These are phyloP conservation scores for Etheostoma cragini DNA, from an alignment of 2,113 vertebrate species.

Conservation along the genomic window DNA sequence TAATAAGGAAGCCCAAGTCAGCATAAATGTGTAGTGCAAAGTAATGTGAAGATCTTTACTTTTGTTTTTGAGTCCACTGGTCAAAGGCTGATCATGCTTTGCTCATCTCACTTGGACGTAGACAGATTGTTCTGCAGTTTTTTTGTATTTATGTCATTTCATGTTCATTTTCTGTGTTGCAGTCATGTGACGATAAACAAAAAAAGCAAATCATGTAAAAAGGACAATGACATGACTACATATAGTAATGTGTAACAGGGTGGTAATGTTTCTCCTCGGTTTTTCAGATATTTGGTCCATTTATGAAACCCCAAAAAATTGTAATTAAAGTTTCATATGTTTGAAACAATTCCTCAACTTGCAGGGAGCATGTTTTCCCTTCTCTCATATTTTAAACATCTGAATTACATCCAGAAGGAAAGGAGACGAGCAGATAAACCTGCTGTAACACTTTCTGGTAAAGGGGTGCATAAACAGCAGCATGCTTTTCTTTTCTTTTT, in stretches of 20 bases:
- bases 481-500: slow-evolving; percentile 12
- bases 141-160: too few species aligned
- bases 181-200: too few species aligned
- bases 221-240: not conserved
- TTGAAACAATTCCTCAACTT: not conserved
- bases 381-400: slow-evolving; percentile 26
- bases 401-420: slow-evolving; percentile 16
- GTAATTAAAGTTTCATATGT: slow-evolving; percentile 8
- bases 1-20: too few species aligned
- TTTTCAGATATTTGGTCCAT: slow-evolving; percentile 6
- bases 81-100: too few species aligned
- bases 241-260: not conserved
- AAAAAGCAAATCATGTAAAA: slow-evolving; percentile 1
- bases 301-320: not conserved
- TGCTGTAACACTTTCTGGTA: slow-evolving; percentile 3
- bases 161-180: too few species aligned
- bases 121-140: too few species aligned
- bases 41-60: too few species aligned
- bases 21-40: too few species aligned
- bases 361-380: slow-evolving; percentile 14
- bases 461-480: slow-evolving; percentile 6
- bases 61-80: too few species aligned
- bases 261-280: not conserved
- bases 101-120: too few species aligned
- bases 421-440: slow-evolving; percentile 22